Base-by-base conservation (phyloP, 2,797 vertebrate genomes). In the Podargus strigoides region DNA sequence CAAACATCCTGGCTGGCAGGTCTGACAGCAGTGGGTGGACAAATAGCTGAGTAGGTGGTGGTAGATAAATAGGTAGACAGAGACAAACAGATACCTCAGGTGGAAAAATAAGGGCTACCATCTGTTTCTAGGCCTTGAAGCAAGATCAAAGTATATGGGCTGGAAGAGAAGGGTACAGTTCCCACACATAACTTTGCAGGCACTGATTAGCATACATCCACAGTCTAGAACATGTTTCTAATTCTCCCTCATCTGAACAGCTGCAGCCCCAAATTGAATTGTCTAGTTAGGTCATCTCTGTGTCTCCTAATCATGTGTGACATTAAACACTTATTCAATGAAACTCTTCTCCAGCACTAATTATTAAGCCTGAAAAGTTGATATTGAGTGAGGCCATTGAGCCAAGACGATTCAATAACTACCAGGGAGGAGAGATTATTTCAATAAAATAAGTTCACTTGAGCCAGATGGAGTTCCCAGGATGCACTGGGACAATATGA, bases 401-500 rank as follows among this genome's bases (percentile, higher is more conserved):
- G 89, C 96, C 87, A 97, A 88, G 89, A 85, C 56, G 0, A 94
- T 92, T 96, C 93, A 95, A 94, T 96, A 97, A 95, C 76, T 64
- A 87, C 83, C 81, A 74, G 85, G 93, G 96, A 97, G 95, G 86
- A 95, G 95, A 97, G 89, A 94, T 96, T 94, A 94, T 96, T 97
- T 94, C 86, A 49, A 78, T 75, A 82, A 90, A 95, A 83, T 82
- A 91, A 91, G 82, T 96, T 94, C 8, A 7, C 68, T 24, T 46
- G 85, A 89, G 89, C 83, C 75, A 92, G 93, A 79, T 89, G 85
- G 94, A 70, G 62, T 67, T 97, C 94, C 95, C 66, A 63, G 74
- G 70, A 52, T 94, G 78, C 94, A 79, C 55, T 42, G 87, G 82
- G 81, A 87, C 49, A 74, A n/a, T 66, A 46, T 80, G 87, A 87